Evolutionary conservation across 2,888 invertebrate genomes (phyloP).

Genomic region (Spisula solida): DNA sequence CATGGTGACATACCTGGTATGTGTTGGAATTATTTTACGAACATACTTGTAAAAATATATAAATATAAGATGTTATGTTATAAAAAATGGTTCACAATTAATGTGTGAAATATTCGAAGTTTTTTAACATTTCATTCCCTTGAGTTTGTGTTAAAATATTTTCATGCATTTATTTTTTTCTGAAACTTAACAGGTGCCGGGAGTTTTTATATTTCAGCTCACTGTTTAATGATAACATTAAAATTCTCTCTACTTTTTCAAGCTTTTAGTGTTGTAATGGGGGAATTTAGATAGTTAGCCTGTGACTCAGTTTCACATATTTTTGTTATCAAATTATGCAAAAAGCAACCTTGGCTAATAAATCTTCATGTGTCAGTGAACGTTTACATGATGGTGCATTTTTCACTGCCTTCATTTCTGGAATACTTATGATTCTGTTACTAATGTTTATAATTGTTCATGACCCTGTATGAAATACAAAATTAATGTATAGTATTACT

Average conservation of each 20-base stretch:
- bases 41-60: too few relatives aligned
- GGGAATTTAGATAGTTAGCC: not conserved
- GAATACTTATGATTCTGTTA: too few relatives aligned
- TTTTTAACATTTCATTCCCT: not conserved
- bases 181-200: not conserved
- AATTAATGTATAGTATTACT: too few relatives aligned
- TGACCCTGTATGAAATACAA: too few relatives aligned
- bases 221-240: not conserved
- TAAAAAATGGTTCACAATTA: too few relatives aligned
- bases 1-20: too few relatives aligned
- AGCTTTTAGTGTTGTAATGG: not conserved
- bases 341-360: not conserved
- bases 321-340: slow-evolving; percentile 3
- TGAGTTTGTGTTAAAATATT: not conserved
- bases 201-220: not conserved
- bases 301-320: not conserved
- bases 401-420: not conserved
- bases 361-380: not conserved
- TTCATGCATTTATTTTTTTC: not conserved
- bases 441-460: too few relatives aligned
- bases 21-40: too few relatives aligned
- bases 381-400: not conserved
- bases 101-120: too few relatives aligned
- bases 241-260: not conserved
- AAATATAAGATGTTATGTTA: too few relatives aligned